phyloP scores from a whole-genome alignment of 2,797 vertebrate species.

The Fundulus diaphanus region DNA sequence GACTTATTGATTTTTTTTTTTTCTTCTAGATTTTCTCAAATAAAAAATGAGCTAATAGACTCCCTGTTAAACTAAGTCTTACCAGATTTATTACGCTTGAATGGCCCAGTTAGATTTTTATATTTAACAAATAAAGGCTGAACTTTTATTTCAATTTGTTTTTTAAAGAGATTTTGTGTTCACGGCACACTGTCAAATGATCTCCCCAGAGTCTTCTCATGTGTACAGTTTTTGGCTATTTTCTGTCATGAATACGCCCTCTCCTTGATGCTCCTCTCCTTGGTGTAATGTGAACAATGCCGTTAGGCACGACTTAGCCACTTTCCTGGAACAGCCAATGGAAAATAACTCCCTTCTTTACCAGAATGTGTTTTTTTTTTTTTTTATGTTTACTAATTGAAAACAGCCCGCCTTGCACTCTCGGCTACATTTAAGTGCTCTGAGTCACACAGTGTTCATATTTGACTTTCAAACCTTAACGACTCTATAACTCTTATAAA shows the following conservation, averaged over 20 bases:
- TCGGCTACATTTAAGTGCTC: slow-evolving; percentile 58
- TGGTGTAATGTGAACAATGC: slow-evolving; percentile 70
- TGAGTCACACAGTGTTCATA: slow-evolving; percentile 59
- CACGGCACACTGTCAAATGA: not conserved
- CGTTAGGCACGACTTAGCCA: slow-evolving; percentile 69
- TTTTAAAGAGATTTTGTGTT: not conserved
- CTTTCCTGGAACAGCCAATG: slow-evolving; percentile 74
- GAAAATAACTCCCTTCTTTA: slow-evolving; percentile 73
- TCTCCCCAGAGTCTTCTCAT: slow-evolving; percentile 15
- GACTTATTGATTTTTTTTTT: not conserved
- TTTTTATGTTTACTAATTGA: slow-evolving; percentile 69
- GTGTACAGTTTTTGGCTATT: slow-evolving; percentile 31
- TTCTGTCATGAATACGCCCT: slow-evolving; percentile 39
- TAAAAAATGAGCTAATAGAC: not conserved
- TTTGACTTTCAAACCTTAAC: slow-evolving; percentile 39
- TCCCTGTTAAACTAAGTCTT: not conserved
- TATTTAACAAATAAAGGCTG: not conserved
- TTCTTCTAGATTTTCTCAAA: not conserved
- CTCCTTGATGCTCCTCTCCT: slow-evolving; percentile 47
- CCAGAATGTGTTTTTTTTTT: slow-evolving; percentile 61
- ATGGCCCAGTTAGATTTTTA: not conserved
- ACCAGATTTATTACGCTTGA: not conserved
- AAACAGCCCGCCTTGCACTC: slow-evolving; percentile 67
- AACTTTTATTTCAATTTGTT: not conserved
- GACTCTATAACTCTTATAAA: slow-evolving; percentile 38